Percentiles rank a stretch among this genome's conserved stretches.
Conservation (phyloP, 2,888 invertebrate species). For the Trichacis sp. region DNA sequence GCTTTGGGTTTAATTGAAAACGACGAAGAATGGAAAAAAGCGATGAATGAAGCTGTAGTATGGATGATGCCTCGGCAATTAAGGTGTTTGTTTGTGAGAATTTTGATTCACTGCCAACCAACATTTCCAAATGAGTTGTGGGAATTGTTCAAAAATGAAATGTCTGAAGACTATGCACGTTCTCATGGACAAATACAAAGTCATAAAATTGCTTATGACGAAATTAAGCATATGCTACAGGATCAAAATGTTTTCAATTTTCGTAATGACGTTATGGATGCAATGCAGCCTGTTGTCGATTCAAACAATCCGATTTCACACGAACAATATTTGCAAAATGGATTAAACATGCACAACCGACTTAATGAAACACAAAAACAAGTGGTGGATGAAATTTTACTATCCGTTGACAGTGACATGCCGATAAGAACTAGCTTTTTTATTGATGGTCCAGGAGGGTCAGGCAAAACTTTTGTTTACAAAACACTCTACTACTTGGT, state of each 20-base stretch:
- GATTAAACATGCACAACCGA: not conserved
- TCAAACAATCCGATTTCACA: too few species aligned
- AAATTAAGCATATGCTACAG: conserved; percentile 6
- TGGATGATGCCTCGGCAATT: conserved; percentile 49
- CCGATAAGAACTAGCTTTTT: not conserved
- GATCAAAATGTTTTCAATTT: not conserved
- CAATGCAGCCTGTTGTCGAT: too few species aligned
- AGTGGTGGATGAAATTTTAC: conserved; percentile 2
- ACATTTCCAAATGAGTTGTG: conserved; percentile 37
- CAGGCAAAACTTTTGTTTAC: not conserved
- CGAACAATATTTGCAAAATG: not conserved
- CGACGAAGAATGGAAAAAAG: conserved; percentile 17
- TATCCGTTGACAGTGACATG: not conserved
- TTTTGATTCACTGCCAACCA: conserved; percentile 46
- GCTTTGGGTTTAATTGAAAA: conserved; percentile 28
- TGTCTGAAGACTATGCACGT: conserved; percentile 17
- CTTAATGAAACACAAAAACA: conserved; percentile 12
- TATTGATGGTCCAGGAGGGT: not conserved
- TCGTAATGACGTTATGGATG: too few species aligned
- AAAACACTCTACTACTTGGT: not conserved
- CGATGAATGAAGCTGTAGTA: conserved; percentile 12
- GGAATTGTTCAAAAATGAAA: conserved; percentile 26
- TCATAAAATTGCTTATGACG: conserved; percentile 27
- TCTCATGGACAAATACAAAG: not conserved
- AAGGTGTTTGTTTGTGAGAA: conserved; percentile 51